Evolutionary conservation across 2,797 vertebrate species (phyloP), one percentile per base, ranked within the genome.

Genomic region (Knipowitschia caucasica): DNA sequence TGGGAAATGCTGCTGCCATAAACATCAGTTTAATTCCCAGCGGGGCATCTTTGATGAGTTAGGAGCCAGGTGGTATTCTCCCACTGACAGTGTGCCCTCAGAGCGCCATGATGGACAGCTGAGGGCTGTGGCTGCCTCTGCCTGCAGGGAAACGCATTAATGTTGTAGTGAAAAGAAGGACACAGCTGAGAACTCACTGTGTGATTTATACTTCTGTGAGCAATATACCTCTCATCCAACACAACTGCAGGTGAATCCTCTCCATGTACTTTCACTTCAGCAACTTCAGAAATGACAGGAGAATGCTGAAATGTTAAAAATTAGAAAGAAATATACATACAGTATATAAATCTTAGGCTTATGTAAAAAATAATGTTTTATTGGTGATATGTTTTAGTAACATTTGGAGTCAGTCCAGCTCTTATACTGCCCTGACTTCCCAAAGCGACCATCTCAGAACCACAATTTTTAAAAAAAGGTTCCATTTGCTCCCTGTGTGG

Each of bases 1-100:
- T 66, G 69, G 14, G 4, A 45, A 77, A 73, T 49, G 17, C 42
- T 59, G 69, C 76, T 50, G 68, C 77, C 69, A 63, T 71, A 70
- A 85, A 77, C 74, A 86, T 87, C 76, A 74, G 73, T 70, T 60
- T 62, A 64, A 53, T 52, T 43, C 62, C 73, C 76, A 44, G 69
- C 35, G 38, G 81, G 85, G 73, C 4, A 29, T 62, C 64, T 49
- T 12, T 24, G 69, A 78, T 74, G 74, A 78, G 74, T 70, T 80
- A 77, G 63, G 50, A 38, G 56, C 75, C 65, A 72, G 71, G 73
- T 65, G 73, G 67, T 71, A 51, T 72, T 68, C 59, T 70, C 70
- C 77, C 59, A 52, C 59, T 5, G 44, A 69, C 62, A 71, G 62
- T 24, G 64, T 75, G 69, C 58, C 59, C 62, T 50, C 56, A 40